Conservation (phyloP, 1,140 invertebrate genomes). For the Panulirus ornatus region DNA sequence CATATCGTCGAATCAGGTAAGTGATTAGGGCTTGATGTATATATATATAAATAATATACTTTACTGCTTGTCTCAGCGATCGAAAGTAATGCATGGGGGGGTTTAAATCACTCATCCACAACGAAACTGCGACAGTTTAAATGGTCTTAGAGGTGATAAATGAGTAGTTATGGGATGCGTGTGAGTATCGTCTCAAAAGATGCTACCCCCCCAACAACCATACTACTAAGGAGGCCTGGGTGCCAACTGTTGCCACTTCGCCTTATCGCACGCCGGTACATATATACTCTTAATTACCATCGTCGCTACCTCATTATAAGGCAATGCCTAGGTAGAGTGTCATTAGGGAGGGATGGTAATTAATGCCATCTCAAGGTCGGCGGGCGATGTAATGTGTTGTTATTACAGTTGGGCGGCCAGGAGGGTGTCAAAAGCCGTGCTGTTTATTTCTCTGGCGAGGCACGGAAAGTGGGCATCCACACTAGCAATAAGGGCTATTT, state of each 20-base stretch:
- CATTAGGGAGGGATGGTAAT: not conserved
- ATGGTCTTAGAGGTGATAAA: no score
- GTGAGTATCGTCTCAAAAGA: not conserved
- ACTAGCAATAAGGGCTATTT: conserved; percentile 36
- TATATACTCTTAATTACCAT: not conserved
- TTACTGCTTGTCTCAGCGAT: not conserved
- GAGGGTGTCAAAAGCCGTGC: not conserved
- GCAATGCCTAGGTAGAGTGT: not conserved
- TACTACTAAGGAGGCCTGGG: not conserved
- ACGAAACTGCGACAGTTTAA: no score
- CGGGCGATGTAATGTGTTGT: not conserved
- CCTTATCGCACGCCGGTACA: not conserved
- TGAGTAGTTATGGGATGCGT: not conserved
- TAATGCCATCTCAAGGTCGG: not conserved
- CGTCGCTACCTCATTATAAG: not conserved
- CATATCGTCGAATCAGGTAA: conserved; percentile 31
- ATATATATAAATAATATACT: not conserved
- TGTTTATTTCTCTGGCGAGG: conserved; percentile 11
- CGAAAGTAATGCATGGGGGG: not conserved
- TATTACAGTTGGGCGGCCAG: not conserved
- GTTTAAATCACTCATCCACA: no score
- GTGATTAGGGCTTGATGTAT: not conserved
- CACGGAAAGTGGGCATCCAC: conserved; percentile 19
- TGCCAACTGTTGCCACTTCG: not conserved
- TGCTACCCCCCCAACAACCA: not conserved